Conservation (phyloP, 2,797 vertebrate species). For the Alcedo atthis region DNA sequence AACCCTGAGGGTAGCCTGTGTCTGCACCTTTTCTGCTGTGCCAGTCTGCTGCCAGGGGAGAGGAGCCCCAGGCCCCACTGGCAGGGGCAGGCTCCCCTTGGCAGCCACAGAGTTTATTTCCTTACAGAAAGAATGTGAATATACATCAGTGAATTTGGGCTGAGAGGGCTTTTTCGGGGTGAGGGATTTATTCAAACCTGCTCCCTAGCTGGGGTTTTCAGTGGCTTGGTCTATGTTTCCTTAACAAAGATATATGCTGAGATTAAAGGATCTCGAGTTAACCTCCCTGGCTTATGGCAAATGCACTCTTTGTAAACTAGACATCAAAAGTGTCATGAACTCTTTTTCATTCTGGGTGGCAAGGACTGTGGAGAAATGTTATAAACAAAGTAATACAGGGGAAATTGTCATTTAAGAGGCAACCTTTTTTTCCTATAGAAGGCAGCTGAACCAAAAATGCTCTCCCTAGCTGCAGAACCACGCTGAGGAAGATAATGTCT, state of each 20-base stretch:
- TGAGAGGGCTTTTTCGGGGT: neutral
- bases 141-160: neutral
- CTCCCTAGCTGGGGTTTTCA: conserved; percentile 19
- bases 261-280: conserved; percentile 63
- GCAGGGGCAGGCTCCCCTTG: rapidly evolving
- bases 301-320: conserved; percentile 58
- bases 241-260: conserved; percentile 49
- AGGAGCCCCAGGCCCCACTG: neutral
- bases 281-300: conserved; percentile 39
- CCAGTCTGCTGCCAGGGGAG: neutral
- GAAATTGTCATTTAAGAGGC: conserved; percentile 32
- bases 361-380: conserved; percentile 1
- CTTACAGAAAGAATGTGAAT: neutral
- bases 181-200: conserved; percentile 26
- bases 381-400: conserved; percentile 37
- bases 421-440: conserved; percentile 7
- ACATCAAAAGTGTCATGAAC: conserved; percentile 63
- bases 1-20: no score
- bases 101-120: rapidly evolving
- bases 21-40: neutral
- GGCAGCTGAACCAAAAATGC: neutral
- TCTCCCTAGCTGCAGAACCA: neutral
- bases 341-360: conserved; percentile 60
- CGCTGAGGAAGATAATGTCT: neutral
- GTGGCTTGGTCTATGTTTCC: conserved; percentile 17